Conservation (phyloP, 2,113 vertebrate genomes). For the Orthochromis indermauri region DNA sequence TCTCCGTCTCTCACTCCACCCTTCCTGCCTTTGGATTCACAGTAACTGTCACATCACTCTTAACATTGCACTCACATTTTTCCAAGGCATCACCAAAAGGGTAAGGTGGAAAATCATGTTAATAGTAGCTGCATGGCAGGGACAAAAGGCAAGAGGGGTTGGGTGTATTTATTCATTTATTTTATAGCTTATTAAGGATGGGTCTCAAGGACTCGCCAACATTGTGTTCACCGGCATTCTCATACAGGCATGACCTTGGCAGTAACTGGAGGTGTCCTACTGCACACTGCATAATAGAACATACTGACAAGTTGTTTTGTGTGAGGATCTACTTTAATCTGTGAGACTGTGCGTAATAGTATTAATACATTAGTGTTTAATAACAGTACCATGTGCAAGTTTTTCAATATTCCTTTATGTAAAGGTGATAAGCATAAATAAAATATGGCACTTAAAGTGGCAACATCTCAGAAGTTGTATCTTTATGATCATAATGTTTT, state of each 20-base stretch:
- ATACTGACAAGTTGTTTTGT: not conserved
- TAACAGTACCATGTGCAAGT: not conserved
- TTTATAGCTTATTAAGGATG: constrained; percentile 56
- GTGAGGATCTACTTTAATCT: not conserved
- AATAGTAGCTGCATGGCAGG: constrained; percentile 34
- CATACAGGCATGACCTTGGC: constrained; percentile 43
- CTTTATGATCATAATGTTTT: not conserved
- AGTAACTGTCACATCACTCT: constrained; percentile 28
- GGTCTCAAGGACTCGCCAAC: constrained; percentile 55
- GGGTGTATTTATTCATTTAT: constrained; percentile 65
- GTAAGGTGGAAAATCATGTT: constrained; percentile 66
- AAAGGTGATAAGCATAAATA: not conserved
- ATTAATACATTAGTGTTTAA: not conserved
- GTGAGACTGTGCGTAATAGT: not conserved
- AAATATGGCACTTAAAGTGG: not conserved
- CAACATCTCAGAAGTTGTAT: not conserved
- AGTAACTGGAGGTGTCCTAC: not conserved
- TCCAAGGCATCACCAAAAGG: constrained; percentile 26
- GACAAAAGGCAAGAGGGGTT: constrained; percentile 33
- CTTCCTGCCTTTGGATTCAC: constrained; percentile 16
- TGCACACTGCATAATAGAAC: not conserved
- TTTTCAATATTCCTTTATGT: not conserved
- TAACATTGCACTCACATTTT: constrained; percentile 65
- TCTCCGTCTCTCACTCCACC: constrained; percentile 4
- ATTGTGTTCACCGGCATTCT: constrained; percentile 16